Evolutionary conservation across 2,113 vertebrate species (phyloP), one percentile per base, ranked within the genome.

Genomic region (Anolis carolinensis): DNA sequence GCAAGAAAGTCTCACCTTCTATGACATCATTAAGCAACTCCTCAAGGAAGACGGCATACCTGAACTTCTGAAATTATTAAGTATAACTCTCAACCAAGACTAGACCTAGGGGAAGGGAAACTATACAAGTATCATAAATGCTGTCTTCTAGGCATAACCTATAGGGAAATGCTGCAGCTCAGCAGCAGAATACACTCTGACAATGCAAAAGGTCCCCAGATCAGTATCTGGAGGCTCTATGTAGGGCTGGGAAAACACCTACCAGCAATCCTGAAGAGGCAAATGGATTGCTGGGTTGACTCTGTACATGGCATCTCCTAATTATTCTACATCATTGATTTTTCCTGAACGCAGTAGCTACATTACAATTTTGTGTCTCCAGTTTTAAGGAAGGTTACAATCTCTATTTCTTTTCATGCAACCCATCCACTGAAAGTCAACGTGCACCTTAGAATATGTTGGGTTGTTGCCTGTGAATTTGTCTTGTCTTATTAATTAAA

Each of bases 21-120:
- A n/a, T 67, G 79, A 83, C 36, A 80, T 50, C 48, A 88, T 81
- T 44, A 68, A 86, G 50, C 27, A 79, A 87, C 20, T 81, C 76
- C 78, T 87, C 82, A 72, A 87, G 52, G 75, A 76, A 36, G 62
- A 52, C 62, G 62, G n/a, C 86, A 73, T 1, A 50, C 18, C 32
- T 71, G 87, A 87, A 52, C 2, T 91, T 59, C 1, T 1, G 39
- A 65, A 48, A n/a, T 30, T 84, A 32, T n/a, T 18, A 83, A 74
- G 92, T 90, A 85, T 7, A 82, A 75, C 87, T 81, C 87, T 89
- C 77, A 34, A 36, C 23, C 8, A 32, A 30, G 32, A 71, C 34
- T 13, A 59, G 25, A 79, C 65, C 27, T 71, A 72, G n/a, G n/a
- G 84, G 84, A 70, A 89, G 72, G 14, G 39, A 62, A 27, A 55